Evolutionary conservation across 2,888 invertebrate genomes (phyloP), one percentile per base, ranked within the genome.

Genomic region (Pteria penguin): DNA sequence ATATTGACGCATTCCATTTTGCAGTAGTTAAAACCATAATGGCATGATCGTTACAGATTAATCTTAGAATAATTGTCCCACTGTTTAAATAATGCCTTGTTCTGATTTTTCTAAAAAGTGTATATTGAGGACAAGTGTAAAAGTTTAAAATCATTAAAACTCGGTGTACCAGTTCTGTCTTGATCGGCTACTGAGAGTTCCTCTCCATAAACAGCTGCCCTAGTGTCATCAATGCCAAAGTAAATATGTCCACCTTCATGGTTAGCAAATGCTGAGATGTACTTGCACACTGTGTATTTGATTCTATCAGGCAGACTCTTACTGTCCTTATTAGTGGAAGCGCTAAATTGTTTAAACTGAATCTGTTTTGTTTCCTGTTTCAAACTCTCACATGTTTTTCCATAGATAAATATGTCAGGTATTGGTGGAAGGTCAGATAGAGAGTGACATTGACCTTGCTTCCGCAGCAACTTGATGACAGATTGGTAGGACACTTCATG

Each of bases 291-390:
- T 68, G 82, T 57, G 1, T 75, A 75, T 18, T 80, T 70, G 22
- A 88, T 82, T 66, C 83, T 84, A 8, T 84, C 83, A 27, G 86
- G 82, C 3, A 86, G 63, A 0, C 74, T 60, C 65, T 78, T 82
- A 3, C 57, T 54, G 14, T 70, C 74, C 22, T 69, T 60, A 27
- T 62, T 69, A 29, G 69, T 73, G 29, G 77, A 63, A 3, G 75
- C 33, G 22, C 82, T 68, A 2, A 88, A 78, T 45, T 82, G 81
- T 79, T 88, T 88, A 65, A 88, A 88, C 81, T 88, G 88, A 33
- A 88, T 88, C 77, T 88, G 88, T 65, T 88, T 88, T 14, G 86
- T 86, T 70, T 88, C 88, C 66, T 88, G 86, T 68, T 88, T 88
- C 14, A 87, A 67, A 45, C 75, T 79, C 22, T 82, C 82, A 27